Percentiles rank a stretch among this genome's conserved stretches.
Conservation (phyloP, 35 echinoderm and acorn worm species). For the Apostichopus parvimensis region DNA sequence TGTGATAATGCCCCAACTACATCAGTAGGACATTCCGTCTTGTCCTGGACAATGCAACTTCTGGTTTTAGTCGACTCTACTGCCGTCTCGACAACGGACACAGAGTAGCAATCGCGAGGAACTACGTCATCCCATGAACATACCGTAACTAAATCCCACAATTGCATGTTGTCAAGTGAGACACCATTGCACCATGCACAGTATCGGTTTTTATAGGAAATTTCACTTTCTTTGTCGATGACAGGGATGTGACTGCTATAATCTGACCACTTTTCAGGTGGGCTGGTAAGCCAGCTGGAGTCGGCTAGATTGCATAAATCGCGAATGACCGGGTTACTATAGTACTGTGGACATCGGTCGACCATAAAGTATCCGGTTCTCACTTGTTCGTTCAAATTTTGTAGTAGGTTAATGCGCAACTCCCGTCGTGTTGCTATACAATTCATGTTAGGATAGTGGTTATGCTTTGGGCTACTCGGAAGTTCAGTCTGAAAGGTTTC, state of each 20-base stretch:
- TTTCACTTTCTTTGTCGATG: not conserved
- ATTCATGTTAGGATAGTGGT: no score
- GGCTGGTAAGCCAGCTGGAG: not conserved
- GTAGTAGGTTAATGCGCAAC: not conserved
- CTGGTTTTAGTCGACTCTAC: not conserved
- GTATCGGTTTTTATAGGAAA: constrained; percentile 21
- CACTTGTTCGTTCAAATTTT: not conserved
- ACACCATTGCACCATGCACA: constrained; percentile 34
- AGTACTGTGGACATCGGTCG: not conserved
- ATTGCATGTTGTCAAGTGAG: not conserved
- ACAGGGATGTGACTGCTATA: not conserved
- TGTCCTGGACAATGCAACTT: not conserved
- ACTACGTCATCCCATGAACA: not conserved
- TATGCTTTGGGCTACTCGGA: not conserved
- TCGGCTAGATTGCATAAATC: not conserved
- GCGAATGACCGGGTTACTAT: not conserved
- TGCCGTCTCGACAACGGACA: not conserved
- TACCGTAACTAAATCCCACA: not conserved
- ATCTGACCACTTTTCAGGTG: not conserved
- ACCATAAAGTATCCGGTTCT: constrained; percentile 9
- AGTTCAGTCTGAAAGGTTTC: not conserved
- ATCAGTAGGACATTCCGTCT: not conserved
- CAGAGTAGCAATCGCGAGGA: not conserved
- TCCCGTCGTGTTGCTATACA: not conserved
- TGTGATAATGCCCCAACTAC: not conserved